Conservation (phyloP, 2,888 invertebrate genomes). For the Drosophila setosimentum region DNA sequence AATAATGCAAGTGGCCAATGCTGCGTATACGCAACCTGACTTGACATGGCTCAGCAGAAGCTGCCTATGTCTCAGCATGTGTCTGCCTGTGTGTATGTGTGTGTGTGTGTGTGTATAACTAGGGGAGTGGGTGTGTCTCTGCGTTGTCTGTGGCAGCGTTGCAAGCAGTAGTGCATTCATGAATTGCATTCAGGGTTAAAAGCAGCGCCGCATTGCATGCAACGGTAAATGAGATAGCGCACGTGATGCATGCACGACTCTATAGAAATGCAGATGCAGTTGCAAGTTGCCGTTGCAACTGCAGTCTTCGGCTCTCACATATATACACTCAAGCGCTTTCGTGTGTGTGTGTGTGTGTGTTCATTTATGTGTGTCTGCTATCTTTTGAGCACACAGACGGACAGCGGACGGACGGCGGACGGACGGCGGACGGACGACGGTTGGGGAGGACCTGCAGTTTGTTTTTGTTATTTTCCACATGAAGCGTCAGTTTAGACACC, state of each 20-base stretch:
- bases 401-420: background rate
- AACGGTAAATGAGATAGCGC: conserved; percentile 68
- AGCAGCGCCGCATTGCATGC: conserved; percentile 65
- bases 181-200: conserved; percentile 76
- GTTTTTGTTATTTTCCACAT: conserved; percentile 64
- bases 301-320: background rate
- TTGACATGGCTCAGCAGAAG: conserved; percentile 25
- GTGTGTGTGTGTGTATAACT: conserved; percentile 18
- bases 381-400: conserved; percentile 34
- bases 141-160: conserved; percentile 50
- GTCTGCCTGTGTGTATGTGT: background rate
- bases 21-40: conserved; percentile 77
- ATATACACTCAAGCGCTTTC: background rate
- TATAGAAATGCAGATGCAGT: conserved; percentile 45
- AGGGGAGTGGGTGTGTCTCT: conserved; percentile 62
- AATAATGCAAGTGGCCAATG: conserved; percentile 78
- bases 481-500: conserved; percentile 83
- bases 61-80: background rate
- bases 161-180: conserved; percentile 62
- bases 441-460: conserved; percentile 47
- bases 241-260: conserved; percentile 55
- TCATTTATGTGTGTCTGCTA: conserved; percentile 36
- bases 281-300: conserved; percentile 15
- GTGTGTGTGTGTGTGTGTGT: conserved; percentile 16
- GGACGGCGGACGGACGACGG: background rate